phyloP scores from a whole-genome alignment of 2,797 vertebrate species.

The Chromobotia macracanthus region DNA sequence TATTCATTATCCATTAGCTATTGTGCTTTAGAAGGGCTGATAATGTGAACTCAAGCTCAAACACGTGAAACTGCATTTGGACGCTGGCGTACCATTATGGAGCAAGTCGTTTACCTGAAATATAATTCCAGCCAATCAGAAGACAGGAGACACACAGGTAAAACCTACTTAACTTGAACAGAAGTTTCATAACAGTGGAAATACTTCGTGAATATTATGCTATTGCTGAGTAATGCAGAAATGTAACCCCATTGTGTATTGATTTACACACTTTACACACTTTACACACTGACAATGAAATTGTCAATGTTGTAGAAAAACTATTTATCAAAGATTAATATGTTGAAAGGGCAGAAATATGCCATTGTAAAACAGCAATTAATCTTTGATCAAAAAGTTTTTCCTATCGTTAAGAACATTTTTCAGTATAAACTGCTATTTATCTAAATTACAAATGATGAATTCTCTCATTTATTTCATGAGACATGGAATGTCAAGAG shows the following conservation, averaged over 20 bases:
- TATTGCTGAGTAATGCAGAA: neutral
- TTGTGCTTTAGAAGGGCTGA: conserved; percentile 37
- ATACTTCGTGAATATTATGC: no score
- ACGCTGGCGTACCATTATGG: conserved; percentile 4
- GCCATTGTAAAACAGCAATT: neutral
- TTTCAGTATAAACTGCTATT: neutral
- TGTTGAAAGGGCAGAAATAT: neutral
- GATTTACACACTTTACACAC: no score
- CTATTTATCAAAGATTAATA: neutral
- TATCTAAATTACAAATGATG: neutral
- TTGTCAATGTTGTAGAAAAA: neutral
- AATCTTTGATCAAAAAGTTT: neutral
- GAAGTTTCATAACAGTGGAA: no score
- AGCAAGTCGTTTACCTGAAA: neutral
- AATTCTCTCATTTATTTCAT: no score
- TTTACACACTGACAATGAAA: neutral
- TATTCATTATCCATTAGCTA: conserved; percentile 76
- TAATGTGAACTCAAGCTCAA: conserved; percentile 48
- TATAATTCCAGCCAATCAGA: neutral
- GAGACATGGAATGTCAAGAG: no score
- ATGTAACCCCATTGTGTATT: neutral
- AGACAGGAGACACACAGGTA: no score
- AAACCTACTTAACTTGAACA: no score
- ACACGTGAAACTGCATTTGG: neutral
- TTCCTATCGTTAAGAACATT: neutral